Evolutionary conservation across 2,113 vertebrate species (phyloP), one percentile per base, ranked within the genome.

Genomic region (Scytalopus superciliaris): DNA sequence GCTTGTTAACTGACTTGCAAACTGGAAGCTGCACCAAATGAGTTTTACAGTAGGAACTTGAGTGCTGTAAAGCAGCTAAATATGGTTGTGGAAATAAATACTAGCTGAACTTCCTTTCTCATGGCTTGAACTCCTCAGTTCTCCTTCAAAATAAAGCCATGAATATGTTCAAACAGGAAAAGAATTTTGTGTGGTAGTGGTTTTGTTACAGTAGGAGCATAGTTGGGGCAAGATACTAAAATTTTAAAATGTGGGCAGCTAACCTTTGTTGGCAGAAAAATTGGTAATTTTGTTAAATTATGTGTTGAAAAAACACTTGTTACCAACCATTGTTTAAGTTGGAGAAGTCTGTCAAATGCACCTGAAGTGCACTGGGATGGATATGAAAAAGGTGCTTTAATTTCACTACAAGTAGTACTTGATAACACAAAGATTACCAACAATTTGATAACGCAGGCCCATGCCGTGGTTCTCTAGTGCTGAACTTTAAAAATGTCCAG

Each of bases 291-390:
- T 74, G 35, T 77, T 45, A 69, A 45, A 49, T 52, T 62, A 24
- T 12, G 55, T 76, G 16, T 50, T 87, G 30, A 3, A 42, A 52
- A 59, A 23, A 0, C 0, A 1, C 7, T 25, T 21, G 4, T 24
- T 66, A 19, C 24, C 56, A 69, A 9, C 37, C 16, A 13, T 52
- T 68, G 16, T n/a, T 53, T 68, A 68, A 45, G 7, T 12, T 66
- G 52, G 37, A 49, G 28, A 63, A 94, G 57, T 53, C 19, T 44
- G 0, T 56, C 30, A 68, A 80, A 55, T 42, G 21, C 21, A 9
- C 6, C 55, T 78, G 7, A 80, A 70, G 3, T 62, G 7, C 6
- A 0, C 27, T 59, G 66, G 14, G 17, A 5, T 50, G 10, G 24
- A 13, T 69, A 33, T 30, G 28, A 42, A 66, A 86, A 78, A 62